Base-by-base conservation (phyloP, 2,113 vertebrate species). In the Trinectes maculatus region DNA sequence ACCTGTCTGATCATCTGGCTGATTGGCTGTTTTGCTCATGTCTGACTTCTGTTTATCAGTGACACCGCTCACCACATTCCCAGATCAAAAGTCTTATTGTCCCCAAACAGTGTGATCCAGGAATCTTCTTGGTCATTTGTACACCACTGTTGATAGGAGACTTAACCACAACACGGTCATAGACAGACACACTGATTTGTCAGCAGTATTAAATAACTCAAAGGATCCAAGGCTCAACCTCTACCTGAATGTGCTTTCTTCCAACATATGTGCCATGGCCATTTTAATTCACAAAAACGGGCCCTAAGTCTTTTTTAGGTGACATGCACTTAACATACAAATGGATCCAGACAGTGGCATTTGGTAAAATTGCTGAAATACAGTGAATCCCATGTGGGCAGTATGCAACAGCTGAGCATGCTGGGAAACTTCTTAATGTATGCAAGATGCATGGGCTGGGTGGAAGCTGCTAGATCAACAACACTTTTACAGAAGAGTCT, bases 211-310 rank as follows among this genome's bases (percentile, higher is more conserved):
- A 65, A 39, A 36, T 2, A 19, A 5, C 36, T 53, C 9, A 24
- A 54, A 31, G 37, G 13, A 54, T 31, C 16, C 22, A 68, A 64
- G 42, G 29, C 55, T 56, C 16, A 51, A 37, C 9, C 19, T 59
- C 40, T 3, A 7, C 12, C 18, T 64, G 5, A 64, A 64, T 39
- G 28, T 18, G 42, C 43, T 48, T 47, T 34, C 6, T 31, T 61
- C 43, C 9, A 31, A 37, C 24, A 34, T 18, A 34, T 13, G 31
- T 33, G 12, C 8, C 12, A 29, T 11, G 21, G 4, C 24, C 26
- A 31, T n/a, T 55, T 43, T n/a, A 34, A 71, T 15, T 11, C 9
- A 3, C 56, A 19, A 10, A 49, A 42, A 24, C 12, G 21, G 3
- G 19, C 0, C n/a, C 25, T 11, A 24, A 26, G 24, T 16, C 9